Evolutionary conservation across 2,113 vertebrate species (phyloP), one percentile per base, ranked within the genome.

Genomic region (Sylvilagus bachmani): DNA sequence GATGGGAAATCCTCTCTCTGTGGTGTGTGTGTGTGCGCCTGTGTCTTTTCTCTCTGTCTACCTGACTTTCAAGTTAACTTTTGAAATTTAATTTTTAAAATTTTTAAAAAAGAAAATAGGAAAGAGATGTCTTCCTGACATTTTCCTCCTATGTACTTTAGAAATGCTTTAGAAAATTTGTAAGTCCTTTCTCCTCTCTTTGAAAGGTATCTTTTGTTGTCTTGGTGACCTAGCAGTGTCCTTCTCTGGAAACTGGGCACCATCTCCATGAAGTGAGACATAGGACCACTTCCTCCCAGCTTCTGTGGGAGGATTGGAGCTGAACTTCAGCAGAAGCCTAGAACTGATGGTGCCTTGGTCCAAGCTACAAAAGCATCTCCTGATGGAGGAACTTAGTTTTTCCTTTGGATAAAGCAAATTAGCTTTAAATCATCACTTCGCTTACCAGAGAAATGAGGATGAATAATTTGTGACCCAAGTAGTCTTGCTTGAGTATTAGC

Each of bases 381-480:
- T 79, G 9, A 51, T 73, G 61, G 16, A 16, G 62, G 66, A 81
- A n/a, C 5, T 67, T 61, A 90, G 64, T 21, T 70, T 53, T 73
- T 31, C 29, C 29, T 75, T n/a, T 51, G 61, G 77, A 58, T 71
- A 93, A 89, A 89, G 53, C 21, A 38, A 87, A n/a, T n/a, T 82
- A 6, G 11, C 31, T 94, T 5, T 86, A 53, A 55, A 21, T 62
- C 31, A 19, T 75, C 11, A 81, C 2, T 6, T 10, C n/a, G 33
- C 33, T 66, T 66, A 29, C 13, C 36, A 75, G 51, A 36, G 7
- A n/a, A 64, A 86, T 58, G 70, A 82, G 25, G 19, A 58, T 79
- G 14, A 74, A 70, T 33, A 53, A 4, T 36, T 1, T 69, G 17
- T 33, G 16, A 44, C 11, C 33, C 21, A 86, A 27, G 44, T 49